These are phyloP conservation scores for Melipona beecheii DNA, from an alignment of 2,888 invertebrate genomes.

Conservation along the genomic window DNA sequence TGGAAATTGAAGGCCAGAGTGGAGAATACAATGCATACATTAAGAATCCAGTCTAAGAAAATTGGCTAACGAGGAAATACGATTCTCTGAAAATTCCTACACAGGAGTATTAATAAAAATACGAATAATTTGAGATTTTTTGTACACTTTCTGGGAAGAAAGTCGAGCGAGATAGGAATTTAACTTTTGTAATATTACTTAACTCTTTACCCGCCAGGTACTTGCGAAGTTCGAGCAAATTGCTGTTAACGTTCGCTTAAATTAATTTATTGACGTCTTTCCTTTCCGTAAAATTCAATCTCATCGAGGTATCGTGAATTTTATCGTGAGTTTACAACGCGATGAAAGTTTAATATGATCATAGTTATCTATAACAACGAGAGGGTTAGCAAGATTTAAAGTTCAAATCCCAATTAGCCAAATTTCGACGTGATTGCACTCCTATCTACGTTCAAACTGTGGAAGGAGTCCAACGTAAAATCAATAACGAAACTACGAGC, in stretches of 20 bases:
- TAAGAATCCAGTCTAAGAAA: background rate
- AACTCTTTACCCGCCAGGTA: too few species aligned
- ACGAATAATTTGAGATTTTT: too few species aligned
- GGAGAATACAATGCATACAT: background rate
- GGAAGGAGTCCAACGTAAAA: constrained; percentile 8
- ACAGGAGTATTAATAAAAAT: background rate
- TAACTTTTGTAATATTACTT: too few species aligned
- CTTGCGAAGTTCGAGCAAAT: too few species aligned
- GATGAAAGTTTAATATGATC: background rate
- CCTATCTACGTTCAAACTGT: background rate
- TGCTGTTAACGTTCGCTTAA: background rate
- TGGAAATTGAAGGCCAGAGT: background rate
- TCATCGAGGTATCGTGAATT: background rate
- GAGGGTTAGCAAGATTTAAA: background rate
- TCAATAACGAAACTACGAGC: background rate
- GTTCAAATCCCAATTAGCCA: constrained; percentile 27
- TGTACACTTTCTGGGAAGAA: too few species aligned
- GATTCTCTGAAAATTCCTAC: background rate
- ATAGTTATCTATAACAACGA: background rate
- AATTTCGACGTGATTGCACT: background rate
- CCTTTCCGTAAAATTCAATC: background rate
- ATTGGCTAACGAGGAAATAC: constrained; percentile 29
- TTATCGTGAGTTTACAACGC: background rate
- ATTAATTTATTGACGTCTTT: background rate
- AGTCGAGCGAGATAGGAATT: too few species aligned